These are phyloP conservation scores for Carcinoscorpius rotundicauda DNA, from an alignment of 1,140 invertebrate genomes.

Conservation along the genomic window DNA sequence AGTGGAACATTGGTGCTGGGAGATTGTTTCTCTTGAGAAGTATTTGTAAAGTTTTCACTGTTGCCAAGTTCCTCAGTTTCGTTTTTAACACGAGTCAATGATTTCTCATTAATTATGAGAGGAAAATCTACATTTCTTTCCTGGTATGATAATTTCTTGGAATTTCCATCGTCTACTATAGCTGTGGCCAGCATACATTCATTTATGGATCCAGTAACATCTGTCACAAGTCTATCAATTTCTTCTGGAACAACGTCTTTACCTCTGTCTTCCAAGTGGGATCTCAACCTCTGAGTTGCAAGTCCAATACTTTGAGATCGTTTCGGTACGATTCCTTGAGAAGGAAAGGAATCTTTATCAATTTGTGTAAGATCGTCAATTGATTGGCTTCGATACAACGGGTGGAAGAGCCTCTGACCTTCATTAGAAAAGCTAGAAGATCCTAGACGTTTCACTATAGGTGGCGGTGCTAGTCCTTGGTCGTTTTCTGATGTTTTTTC, in stretches of 20 bases:
- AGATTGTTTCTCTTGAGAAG: not conserved
- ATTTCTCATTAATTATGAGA: slow-evolving; percentile 5
- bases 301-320: slow-evolving; percentile 11
- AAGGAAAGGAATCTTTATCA: slow-evolving; percentile 6
- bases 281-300: slow-evolving; percentile 7
- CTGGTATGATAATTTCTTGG: not conserved
- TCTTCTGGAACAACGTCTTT: slow-evolving; percentile 1
- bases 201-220: slow-evolving; percentile 15
- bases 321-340: slow-evolving; percentile 8
- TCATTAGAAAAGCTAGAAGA: slow-evolving; percentile 11
- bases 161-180: slow-evolving; percentile 9
- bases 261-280: slow-evolving; percentile 9
- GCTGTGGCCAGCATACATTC: slow-evolving; percentile 20
- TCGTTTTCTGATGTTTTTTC: slow-evolving; percentile 32
- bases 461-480: not conserved
- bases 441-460: slow-evolving; percentile 3
- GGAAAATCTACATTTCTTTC: slow-evolving; percentile 12
- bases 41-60: not conserved
- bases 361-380: slow-evolving; percentile 43
- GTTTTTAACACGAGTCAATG: not conserved
- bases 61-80: not conserved
- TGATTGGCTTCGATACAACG: slow-evolving; percentile 52
- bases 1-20: not conserved
- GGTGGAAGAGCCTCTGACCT: slow-evolving; percentile 41
- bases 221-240: not conserved